Conservation (phyloP, 2,797 vertebrate species). For the Pangasius sanitwongsei region DNA sequence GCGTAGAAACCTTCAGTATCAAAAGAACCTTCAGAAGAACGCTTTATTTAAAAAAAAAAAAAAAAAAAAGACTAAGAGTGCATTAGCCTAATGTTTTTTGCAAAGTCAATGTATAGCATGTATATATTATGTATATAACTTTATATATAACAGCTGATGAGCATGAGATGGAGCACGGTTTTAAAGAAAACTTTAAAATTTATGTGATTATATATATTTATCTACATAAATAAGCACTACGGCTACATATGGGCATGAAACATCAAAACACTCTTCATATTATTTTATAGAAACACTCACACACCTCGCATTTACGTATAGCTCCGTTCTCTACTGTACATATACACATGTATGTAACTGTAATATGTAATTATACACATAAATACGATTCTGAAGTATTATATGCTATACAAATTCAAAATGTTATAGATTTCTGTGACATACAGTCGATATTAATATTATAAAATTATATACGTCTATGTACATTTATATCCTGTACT, state of each 20-base stretch:
- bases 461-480: not conserved
- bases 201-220: not conserved
- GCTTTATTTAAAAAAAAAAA: no score
- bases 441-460: not conserved
- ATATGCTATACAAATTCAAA: not conserved
- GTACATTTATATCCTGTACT: not conserved
- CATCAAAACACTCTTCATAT: not conserved
- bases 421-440: not conserved
- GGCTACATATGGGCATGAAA: no score
- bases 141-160: not conserved
- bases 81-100: not conserved
- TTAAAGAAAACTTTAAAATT: not conserved
- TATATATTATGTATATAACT: not conserved
- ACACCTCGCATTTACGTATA: not conserved
- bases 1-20: not conserved
- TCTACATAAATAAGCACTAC: no score
- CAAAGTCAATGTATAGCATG: no score
- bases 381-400: not conserved
- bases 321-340: not conserved
- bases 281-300: not conserved
- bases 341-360: not conserved
- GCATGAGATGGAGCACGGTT: not conserved
- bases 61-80: no score
- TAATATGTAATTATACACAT: not conserved
- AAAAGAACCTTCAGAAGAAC: not conserved